phyloP scores from a whole-genome alignment of 1,140 invertebrate species.

The Schlechtendalia chinensis region DNA sequence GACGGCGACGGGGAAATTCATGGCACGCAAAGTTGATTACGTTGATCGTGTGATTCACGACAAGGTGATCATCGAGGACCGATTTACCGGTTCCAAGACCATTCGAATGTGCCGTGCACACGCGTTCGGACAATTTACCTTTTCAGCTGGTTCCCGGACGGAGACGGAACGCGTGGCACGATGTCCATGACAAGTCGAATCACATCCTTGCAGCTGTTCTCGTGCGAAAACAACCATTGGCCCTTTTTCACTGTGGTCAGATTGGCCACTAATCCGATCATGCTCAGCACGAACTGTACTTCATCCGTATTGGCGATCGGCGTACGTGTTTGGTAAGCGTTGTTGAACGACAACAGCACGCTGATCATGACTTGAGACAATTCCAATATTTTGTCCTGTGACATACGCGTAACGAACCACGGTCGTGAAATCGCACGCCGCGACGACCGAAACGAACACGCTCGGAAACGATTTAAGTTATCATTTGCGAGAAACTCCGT shows the following conservation, averaged over 20 bases:
- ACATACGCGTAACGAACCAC: no score
- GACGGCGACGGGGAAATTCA: no score
- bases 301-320: background rate
- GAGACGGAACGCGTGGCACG: background rate
- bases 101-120: no score
- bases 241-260: background rate
- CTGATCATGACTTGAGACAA: background rate
- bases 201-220: background rate
- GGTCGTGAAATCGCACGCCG: no score
- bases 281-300: background rate
- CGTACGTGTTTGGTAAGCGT: background rate
- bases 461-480: no score
- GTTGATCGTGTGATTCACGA: no score
- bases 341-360: background rate
- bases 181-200: background rate
- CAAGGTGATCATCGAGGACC: no score
- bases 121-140: no score
- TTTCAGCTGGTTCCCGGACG: conserved; percentile 3
- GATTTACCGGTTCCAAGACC: no score
- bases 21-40: no score
- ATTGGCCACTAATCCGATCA: conserved; percentile 20
- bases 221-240: background rate
- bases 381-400: background rate
- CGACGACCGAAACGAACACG: no score
- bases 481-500: no score